phyloP scores from a whole-genome alignment of 2,888 invertebrate genomes.

The Brachypterus glaber region DNA sequence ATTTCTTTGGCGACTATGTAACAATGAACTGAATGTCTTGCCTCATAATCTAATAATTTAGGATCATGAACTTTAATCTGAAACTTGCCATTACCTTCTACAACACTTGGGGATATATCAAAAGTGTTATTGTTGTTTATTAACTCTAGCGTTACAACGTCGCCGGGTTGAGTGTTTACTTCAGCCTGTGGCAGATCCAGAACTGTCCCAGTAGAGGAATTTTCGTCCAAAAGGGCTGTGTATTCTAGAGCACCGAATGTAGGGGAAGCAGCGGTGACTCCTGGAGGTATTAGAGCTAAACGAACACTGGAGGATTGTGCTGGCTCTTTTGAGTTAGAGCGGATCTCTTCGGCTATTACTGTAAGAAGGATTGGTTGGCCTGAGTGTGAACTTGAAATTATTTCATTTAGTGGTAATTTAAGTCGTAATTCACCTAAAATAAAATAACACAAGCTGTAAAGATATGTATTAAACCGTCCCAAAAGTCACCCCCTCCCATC shows the following conservation, averaged over 20 bases:
- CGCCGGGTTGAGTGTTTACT: conserved; percentile 39
- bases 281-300: conserved; percentile 61
- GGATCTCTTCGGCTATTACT: conserved; percentile 78
- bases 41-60: conserved; percentile 75
- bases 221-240: conserved; percentile 67
- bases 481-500: too few relatives aligned
- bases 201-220: conserved; percentile 70
- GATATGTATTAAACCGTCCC: too few relatives aligned
- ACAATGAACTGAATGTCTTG: conserved; percentile 57
- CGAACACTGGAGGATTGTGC: conserved; percentile 75
- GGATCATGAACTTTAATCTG: conserved; percentile 77
- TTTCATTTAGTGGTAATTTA: conserved; percentile 64
- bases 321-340: conserved; percentile 47
- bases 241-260: conserved; percentile 46
- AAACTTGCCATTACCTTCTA: conserved; percentile 61
- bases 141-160: conserved; percentile 69
- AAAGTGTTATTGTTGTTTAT: conserved; percentile 80
- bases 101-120: conserved; percentile 75
- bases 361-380: conserved; percentile 75
- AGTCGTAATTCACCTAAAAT: conserved; percentile 58
- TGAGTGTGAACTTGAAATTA: conserved; percentile 70
- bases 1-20: conserved; percentile 74
- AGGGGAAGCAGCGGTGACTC: conserved; percentile 30
- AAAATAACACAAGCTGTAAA: too few relatives aligned
- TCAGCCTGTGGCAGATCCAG: conserved; percentile 40